Evolutionary conservation across 2,888 invertebrate genomes (phyloP), one percentile per base, ranked within the genome.

Genomic region (Eristalinus aeneus): DNA sequence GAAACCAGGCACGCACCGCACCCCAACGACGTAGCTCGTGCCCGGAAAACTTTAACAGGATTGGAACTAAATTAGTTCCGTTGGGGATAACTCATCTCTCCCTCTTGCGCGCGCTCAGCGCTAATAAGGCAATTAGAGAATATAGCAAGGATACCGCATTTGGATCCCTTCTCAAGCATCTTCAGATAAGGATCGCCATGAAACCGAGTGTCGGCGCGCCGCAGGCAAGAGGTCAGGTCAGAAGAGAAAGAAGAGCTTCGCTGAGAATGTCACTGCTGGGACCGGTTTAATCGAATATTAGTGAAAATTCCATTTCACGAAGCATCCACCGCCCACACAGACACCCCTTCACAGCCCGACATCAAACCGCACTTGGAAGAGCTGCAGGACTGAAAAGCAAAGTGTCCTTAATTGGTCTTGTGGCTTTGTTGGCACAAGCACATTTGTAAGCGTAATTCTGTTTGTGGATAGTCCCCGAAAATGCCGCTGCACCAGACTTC

Each of bases 321-420:
- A 77, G 77, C 72, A 58, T 39, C 16, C 34, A 23, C 20, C 72
- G 53, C 54, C 16, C 34, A 23, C 20, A 63, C 58, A 27, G 53
- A 39, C 23, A 46, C 46, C 46, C n/a, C 3, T 6, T 6, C 46
- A 46, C 16, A 46, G 39, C 0, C 6, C 6, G n/a, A n/a, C 39
- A 46, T 16, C 8, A 46, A 16, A 46, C 46, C 46, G 16, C 46
- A 46, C 46, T 8, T 8, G n/a, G 39, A 39, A 39, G 23, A 9
- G 34, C 36, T 11, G n/a, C 20, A 63, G 61, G 5, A 34, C 11
- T 10, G 61, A 6, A 68, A 63, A 58, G 23, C 16, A 76, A 80
- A 69, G 58, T 68, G 64, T 56, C 82, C 82, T 74, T 86, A 86
- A 86, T 86, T 86, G 86, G 77, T 82, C 56, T 22, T 86, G 86